Evolutionary conservation across 35 echinoderm and acorn worm genomes (phyloP).

Genomic region (Chiridota heheva): DNA sequence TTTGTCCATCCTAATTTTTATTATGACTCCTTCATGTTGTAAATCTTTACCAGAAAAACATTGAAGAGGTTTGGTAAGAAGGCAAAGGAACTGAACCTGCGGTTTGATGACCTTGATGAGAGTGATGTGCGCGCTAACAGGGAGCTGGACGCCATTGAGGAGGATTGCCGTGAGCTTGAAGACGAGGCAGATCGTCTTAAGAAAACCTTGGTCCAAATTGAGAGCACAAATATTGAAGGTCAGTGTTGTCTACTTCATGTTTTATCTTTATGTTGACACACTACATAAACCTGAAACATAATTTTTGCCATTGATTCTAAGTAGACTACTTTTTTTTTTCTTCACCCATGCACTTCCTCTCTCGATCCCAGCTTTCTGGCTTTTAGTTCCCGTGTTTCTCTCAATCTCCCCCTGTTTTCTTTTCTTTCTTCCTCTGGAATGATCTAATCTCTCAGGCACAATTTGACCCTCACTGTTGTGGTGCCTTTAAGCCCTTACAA

Average conservation of each 20-base stretch:
- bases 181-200: constrained; percentile 58
- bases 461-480: too few species aligned
- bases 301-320: too few species aligned
- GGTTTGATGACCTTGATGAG: constrained; percentile 32
- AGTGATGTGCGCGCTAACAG: constrained; percentile 43
- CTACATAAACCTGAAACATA: neutral
- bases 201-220: constrained; percentile 43
- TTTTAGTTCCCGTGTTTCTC: too few species aligned
- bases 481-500: too few species aligned
- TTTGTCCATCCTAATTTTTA: neutral
- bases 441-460: too few species aligned
- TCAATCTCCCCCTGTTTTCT: too few species aligned
- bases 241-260: neutral
- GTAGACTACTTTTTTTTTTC: too few species aligned
- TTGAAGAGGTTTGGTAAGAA: constrained; percentile 28
- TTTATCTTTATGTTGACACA: neutral
- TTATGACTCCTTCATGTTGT: neutral
- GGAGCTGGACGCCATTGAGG: constrained; percentile 53
- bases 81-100: constrained; percentile 36
- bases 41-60: neutral
- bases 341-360: too few species aligned
- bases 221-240: constrained; percentile 65
- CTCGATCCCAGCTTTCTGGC: too few species aligned
- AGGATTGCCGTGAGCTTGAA: constrained; percentile 25
- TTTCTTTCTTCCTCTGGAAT: too few species aligned